Conservation (phyloP, 2,888 invertebrate genomes). For the Lycophotia porphyrea region DNA sequence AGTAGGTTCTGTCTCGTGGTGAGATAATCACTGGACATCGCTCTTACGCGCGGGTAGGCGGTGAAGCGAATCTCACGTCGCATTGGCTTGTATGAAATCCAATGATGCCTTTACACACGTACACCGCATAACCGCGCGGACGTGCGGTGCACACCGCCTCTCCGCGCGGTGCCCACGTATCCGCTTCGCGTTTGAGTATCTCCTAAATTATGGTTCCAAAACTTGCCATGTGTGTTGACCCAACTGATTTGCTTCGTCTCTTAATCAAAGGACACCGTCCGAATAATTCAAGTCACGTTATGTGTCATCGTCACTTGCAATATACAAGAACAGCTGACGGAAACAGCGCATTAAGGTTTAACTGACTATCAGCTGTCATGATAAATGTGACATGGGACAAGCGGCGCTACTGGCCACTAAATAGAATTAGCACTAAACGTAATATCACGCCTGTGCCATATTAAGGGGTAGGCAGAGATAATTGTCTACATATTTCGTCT, state of each 20-base stretch:
- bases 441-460: background rate
- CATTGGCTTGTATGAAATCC: too few relatives aligned
- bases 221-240: background rate
- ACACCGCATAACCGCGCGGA: background rate
- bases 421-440: conserved; percentile 15
- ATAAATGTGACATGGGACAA: background rate
- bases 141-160: background rate
- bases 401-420: background rate
- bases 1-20: background rate
- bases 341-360: conserved; percentile 24
- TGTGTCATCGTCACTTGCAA: conserved; percentile 22
- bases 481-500: background rate
- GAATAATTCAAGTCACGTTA: background rate
- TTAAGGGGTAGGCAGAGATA: background rate
- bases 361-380: conserved; percentile 18
- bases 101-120: too few relatives aligned
- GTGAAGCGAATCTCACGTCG: background rate
- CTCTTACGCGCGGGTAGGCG: background rate
- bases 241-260: background rate
- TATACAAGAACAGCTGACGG: conserved; percentile 46
- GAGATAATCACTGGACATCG: background rate
- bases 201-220: background rate
- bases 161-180: background rate
- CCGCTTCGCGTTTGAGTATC: background rate
- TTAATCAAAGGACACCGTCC: conserved; percentile 23